A percentile compares a stretch with the other conserved stretches of the same genome.
Evolutionary conservation across 1,140 invertebrate species (phyloP).

Genomic region (Drosophila lacertosa): DNA sequence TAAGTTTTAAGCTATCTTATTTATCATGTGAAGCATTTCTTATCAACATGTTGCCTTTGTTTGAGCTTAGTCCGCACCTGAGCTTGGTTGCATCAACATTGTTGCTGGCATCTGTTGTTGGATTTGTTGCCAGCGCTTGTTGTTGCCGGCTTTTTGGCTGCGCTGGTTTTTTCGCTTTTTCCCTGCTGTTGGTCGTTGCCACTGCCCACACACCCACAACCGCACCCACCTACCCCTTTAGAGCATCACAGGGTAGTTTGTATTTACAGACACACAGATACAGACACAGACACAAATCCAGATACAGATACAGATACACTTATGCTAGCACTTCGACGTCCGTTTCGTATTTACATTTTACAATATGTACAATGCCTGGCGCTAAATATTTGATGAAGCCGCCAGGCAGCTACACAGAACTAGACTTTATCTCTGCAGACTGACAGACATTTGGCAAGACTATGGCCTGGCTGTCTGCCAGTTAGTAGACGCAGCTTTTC

Average conservation of each 20-base stretch:
- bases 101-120: slow-evolving; percentile 25
- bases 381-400: slow-evolving; percentile 81
- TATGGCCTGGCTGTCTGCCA: slow-evolving; percentile 34
- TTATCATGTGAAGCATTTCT: background rate
- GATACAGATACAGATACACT: slow-evolving; percentile 28
- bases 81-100: slow-evolving; percentile 22
- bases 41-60: background rate
- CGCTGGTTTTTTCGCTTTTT: slow-evolving; percentile 36
- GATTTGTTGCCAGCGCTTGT: slow-evolving; percentile 43
- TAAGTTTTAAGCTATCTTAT: background rate
- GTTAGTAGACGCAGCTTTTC: slow-evolving; percentile 43
- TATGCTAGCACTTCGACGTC: slow-evolving; percentile 70
- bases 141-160: slow-evolving; percentile 76
- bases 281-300: background rate
- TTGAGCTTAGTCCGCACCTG: slow-evolving; percentile 24
- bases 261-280: slow-evolving; percentile 24
- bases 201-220: slow-evolving; percentile 26
- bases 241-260: slow-evolving; percentile 63
- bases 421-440: slow-evolving; percentile 39
- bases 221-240: slow-evolving; percentile 10
- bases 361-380: slow-evolving; percentile 72
- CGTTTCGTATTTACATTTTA: slow-evolving; percentile 75
- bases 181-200: slow-evolving; percentile 50
- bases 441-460: slow-evolving; percentile 40
- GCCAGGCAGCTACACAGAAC: slow-evolving; percentile 27